Percentiles rank a stretch among this genome's conserved stretches.
phyloP scores from a whole-genome alignment of 2,888 invertebrate species.

The Hetaerina titia region DNA sequence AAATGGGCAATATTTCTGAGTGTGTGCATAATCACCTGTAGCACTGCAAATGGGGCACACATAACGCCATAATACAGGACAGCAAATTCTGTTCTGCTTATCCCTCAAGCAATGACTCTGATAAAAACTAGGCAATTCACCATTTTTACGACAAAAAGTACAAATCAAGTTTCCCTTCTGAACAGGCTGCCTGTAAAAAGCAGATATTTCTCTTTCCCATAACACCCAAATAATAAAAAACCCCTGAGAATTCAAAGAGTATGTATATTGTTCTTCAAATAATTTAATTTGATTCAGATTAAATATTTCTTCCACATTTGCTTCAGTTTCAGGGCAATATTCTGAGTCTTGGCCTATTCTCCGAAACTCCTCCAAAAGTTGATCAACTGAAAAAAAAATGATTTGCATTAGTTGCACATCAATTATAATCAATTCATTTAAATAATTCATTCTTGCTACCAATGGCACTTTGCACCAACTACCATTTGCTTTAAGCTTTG shows the following conservation, averaged over 20 bases:
- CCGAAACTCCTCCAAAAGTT: slow-evolving; percentile 32
- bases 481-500: not conserved
- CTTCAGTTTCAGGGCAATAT: slow-evolving; percentile 29
- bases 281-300: not conserved
- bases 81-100: slow-evolving; percentile 16
- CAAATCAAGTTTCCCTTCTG: not conserved
- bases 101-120: slow-evolving; percentile 16
- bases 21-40: slow-evolving; percentile 32
- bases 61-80: not conserved
- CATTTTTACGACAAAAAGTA: slow-evolving; percentile 39
- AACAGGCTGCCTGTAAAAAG: not conserved
- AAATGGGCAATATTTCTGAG: slow-evolving; percentile 5
- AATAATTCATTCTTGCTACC: not conserved
- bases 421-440: not conserved
- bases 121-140: not conserved
- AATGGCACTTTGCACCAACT: not conserved
- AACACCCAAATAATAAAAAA: not conserved
- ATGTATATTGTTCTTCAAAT: not conserved
- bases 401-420: not conserved
- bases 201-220: not conserved
- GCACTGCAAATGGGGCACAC: slow-evolving; percentile 5
- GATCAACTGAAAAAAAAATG: slow-evolving; percentile 20
- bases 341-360: slow-evolving; percentile 48
- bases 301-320: not conserved
- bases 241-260: not conserved